Base-by-base conservation (phyloP, 1,140 invertebrate species). In the Aphidius gifuensis region DNA sequence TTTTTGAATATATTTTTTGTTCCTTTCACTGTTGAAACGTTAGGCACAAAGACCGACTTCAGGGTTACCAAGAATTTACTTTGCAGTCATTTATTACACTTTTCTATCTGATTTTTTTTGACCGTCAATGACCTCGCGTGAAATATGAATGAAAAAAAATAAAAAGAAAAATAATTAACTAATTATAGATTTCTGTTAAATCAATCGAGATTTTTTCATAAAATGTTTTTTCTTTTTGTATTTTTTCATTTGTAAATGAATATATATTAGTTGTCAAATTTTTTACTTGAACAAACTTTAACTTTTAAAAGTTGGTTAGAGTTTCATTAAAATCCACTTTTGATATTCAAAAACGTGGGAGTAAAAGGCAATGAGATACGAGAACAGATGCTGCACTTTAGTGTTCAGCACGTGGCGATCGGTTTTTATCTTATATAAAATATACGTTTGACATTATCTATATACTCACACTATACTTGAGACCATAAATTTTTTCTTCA, bases 11-110 rank as follows among this genome's bases (percentile, higher is more conserved):
- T 40, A n/a, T 55, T 39, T 42, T 40, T 43, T 55, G 39, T 55
- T 40, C 53, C 53, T 55, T 55, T 55, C 53, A 55, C 53, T 42
- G 53, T 55, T 43, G 39, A 55, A 55, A 8, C 53, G 53, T 55
- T 55, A 55, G 53, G 60, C 53, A 61, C 60, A 61, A 61, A 61
- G 60, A 61, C 38, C 53, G 51, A 61, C 60, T 61, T 61, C 60
- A 61, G 60, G 60, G 60, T 61, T 61, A 61, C 60, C 53, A 48
- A 61, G 51, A 56, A 61, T 44, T 61, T 40, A 55, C 60, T 56
- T 49, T 43, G 51, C 45, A 61, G 23, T 7, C 32, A 21, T 61
- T 44, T 40, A 54, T 54, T 40, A 42, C 39, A 38, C 3, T 42
- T 49, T 46, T 43, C 50, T 49, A 47, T 48, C 46, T 58, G n/a